Conservation (phyloP, 2,888 invertebrate genomes). For the Microctonus hyperodae region DNA sequence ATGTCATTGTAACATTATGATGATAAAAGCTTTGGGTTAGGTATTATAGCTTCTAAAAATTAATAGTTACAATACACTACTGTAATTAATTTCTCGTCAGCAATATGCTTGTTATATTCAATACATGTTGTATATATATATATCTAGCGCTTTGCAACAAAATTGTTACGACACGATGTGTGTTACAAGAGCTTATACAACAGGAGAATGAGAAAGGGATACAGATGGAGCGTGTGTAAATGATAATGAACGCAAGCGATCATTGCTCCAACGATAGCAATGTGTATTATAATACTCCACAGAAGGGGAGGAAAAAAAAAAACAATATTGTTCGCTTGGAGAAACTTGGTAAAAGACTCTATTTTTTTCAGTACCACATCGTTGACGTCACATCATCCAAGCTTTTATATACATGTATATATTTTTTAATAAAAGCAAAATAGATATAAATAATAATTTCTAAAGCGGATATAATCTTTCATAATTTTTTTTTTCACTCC, state of each 20-base stretch:
- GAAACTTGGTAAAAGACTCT: background rate
- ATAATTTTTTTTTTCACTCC: background rate
- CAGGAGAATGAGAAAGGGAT: background rate
- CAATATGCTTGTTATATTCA: background rate
- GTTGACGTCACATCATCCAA: background rate
- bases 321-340: background rate
- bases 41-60: background rate
- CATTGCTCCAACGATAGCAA: background rate
- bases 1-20: background rate
- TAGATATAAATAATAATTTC: background rate
- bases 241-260: conserved; percentile 2
- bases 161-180: background rate
- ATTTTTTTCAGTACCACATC: background rate
- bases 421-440: too few relatives aligned
- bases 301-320: background rate
- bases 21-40: background rate
- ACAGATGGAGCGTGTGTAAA: background rate
- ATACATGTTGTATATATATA: background rate
- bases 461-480: background rate
- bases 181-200: background rate
- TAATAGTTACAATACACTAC: background rate
- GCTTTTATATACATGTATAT: too few relatives aligned
- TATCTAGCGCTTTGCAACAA: background rate
- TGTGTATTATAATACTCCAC: background rate
- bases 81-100: background rate